Base-by-base conservation (phyloP, 2,797 vertebrate species). In the Pteronotus mesoamericanus region DNA sequence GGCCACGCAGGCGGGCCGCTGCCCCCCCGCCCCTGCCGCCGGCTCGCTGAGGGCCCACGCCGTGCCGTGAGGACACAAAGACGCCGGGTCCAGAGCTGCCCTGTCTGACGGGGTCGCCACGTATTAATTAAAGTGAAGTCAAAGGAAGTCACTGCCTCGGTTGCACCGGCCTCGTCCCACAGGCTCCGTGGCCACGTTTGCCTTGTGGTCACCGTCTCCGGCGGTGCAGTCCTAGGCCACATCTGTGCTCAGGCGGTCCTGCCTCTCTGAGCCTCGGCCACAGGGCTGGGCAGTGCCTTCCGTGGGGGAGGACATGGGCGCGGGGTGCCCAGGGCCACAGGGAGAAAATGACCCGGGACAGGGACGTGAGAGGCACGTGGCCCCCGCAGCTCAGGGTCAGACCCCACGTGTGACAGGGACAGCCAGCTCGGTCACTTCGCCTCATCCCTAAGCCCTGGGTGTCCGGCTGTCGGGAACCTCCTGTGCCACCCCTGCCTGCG, bases 151-250 rank as follows among this genome's bases (percentile, higher is more conserved):
- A 9, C 57, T 0, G 48, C 51, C 51, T 87, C 21, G 0, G 0
- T 0, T 1, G 9, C 7, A 0, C 22, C 0, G 0, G 26, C 12
- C 26, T 1, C 7, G 3, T 0, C 12, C 6, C 32, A 0, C 0
- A n/a, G 34, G 9, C 26, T 64, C 57, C 2, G 51, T 9, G n/a
- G 26, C n/a, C 21, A 1, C 66, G 9, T 4, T 5, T 8, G 10
- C 18, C n/a, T 68, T 0, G 1, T 5, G 19, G 72, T 71, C 39
- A 3, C 44, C 2, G 0, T 11, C 2, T 6, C 0, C 5, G 29
- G 5, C 12, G 21, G n/a, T 0, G 15, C 16, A 2, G 37, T 4
- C 57, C 78, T 66, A 6, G 32, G 39, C 21, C 24, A 9, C 3
- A 10, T 5, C 32, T 34, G 7, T 4, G 19, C 1, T 55, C 6